These are phyloP conservation scores for Dermatemys mawii DNA, from an alignment of 2,113 vertebrate species.

Conservation along the genomic window DNA sequence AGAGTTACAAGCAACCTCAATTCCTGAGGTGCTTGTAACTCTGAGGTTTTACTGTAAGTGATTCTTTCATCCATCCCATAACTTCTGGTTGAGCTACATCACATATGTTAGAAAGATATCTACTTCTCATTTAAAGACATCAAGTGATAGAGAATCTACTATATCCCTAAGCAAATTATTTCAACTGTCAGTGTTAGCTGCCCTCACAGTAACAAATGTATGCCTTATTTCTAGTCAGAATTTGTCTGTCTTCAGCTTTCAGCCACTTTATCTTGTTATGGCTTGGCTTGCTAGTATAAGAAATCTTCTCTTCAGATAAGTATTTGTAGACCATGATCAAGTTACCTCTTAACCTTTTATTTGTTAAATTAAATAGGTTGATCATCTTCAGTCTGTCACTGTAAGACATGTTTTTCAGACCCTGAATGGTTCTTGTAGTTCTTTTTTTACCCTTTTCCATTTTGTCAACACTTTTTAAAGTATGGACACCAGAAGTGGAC, in stretches of 20 bases:
- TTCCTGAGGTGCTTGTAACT: too few relatives aligned
- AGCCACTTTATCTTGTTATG: not conserved
- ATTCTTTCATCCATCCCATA: not conserved
- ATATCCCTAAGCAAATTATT: not conserved
- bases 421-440: not conserved
- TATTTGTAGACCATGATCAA: not conserved
- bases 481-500: not conserved
- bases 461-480: constrained; percentile 4
- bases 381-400: not conserved
- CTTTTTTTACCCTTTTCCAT: not conserved
- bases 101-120: not conserved
- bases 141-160: not conserved
- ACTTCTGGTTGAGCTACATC: not conserved
- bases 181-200: not conserved
- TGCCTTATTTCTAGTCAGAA: not conserved
- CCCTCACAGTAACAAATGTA: not conserved
- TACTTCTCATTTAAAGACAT: not conserved
- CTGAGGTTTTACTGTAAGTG: not conserved
- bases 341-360: not conserved
- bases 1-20: too few relatives aligned
- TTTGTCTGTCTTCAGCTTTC: not conserved
- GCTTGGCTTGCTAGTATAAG: not conserved
- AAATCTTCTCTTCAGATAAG: constrained; percentile 10
- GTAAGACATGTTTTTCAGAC: not conserved
- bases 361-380: not conserved